phyloP scores from a whole-genome alignment of 2,797 vertebrate species.

The Thripadectes ignobilis region DNA sequence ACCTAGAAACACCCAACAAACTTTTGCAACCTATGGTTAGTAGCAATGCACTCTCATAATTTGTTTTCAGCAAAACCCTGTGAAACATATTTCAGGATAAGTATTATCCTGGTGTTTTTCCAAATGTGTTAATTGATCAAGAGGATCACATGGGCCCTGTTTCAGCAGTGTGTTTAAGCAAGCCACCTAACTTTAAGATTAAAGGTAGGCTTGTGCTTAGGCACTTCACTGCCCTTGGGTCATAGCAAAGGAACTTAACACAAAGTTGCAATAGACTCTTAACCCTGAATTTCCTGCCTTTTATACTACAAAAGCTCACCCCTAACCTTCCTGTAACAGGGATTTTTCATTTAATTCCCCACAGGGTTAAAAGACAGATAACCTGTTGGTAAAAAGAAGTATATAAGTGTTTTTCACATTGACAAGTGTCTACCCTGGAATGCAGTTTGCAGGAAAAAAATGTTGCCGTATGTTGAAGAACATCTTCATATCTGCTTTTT shows the following conservation, averaged over 20 bases:
- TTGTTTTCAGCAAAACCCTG: not conserved
- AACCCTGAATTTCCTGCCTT: constrained; percentile 36
- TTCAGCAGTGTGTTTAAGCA: not conserved
- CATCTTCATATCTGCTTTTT: constrained; percentile 41
- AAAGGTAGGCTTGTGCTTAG: not conserved
- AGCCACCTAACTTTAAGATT: not conserved
- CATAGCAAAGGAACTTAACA: not conserved
- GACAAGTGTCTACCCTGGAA: constrained; percentile 16
- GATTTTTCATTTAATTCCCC: constrained; percentile 20
- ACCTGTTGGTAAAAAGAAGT: not conserved
- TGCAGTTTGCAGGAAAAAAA: constrained; percentile 28
- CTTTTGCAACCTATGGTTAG: not conserved
- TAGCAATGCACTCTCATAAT: not conserved
- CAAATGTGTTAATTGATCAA: not conserved
- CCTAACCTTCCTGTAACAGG: constrained; percentile 12
- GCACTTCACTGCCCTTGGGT: not conserved
- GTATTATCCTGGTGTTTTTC: not conserved
- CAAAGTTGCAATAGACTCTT: not conserved
- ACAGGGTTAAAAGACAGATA: constrained; percentile 42
- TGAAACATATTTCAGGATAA: not conserved
- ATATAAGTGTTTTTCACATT: constrained; percentile 24
- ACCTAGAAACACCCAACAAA: not conserved
- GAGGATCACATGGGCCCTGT: not conserved
- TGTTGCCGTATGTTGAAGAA: constrained; percentile 41
- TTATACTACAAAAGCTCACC: constrained; percentile 36